Percentiles rank a stretch among this genome's conserved stretches.
Conservation (phyloP, 2,113 vertebrate species). For the Tringa solitaria region DNA sequence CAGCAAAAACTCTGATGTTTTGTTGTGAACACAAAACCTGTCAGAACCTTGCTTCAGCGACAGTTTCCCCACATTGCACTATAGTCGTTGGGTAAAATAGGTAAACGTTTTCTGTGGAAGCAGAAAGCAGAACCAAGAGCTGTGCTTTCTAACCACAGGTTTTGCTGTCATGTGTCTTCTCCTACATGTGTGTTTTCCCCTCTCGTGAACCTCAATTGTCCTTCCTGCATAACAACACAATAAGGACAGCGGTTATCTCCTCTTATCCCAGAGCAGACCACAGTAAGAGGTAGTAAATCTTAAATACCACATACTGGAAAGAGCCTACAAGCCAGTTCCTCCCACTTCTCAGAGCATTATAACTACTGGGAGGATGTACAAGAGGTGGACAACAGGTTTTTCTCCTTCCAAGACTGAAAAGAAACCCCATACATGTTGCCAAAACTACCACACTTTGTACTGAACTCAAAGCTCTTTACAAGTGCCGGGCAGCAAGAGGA, state of each 20-base stretch:
- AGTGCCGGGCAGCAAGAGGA: background rate
- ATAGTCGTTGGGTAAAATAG: background rate
- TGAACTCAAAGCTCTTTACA: background rate
- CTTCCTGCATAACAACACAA: background rate
- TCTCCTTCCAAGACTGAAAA: background rate
- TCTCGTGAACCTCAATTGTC: background rate
- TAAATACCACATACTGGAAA: background rate
- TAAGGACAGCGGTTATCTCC: background rate
- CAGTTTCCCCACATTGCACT: background rate
- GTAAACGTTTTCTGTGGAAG: background rate
- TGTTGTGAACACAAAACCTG: background rate
- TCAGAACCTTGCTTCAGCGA: background rate
- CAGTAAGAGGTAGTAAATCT: background rate
- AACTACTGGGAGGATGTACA: background rate
- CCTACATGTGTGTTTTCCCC: background rate
- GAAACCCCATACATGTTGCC: fast-evolving
- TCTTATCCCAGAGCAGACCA: background rate
- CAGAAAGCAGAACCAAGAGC: background rate
- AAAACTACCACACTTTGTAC: background rate
- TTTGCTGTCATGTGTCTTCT: background rate
- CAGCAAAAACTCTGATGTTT: background rate
- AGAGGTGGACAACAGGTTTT: background rate
- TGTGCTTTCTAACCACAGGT: background rate
- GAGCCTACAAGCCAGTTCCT: background rate
- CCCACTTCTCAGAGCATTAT: background rate